Evolutionary conservation across 2,113 vertebrate species (phyloP).

Genomic region (Vidua chalybeata): DNA sequence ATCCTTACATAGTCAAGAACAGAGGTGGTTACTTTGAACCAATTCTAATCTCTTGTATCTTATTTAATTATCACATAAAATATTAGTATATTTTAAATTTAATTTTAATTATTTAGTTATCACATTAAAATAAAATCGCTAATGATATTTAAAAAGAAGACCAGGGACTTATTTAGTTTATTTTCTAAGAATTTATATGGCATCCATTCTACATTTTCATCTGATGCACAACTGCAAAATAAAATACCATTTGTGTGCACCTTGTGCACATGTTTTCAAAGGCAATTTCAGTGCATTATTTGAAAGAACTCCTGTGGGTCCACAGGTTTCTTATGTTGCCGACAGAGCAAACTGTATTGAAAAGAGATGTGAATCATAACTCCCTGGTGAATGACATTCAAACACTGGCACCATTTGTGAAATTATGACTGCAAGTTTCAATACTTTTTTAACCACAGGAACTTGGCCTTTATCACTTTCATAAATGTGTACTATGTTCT

Average conservation of each 20-base stretch:
- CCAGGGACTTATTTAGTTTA: background rate
- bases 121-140: background rate
- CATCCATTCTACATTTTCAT: background rate
- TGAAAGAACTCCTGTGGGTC: background rate
- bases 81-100: background rate
- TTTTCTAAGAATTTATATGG: background rate
- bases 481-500: background rate
- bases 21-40: background rate
- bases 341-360: background rate
- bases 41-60: background rate
- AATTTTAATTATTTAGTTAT: background rate
- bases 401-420: constrained; percentile 12
- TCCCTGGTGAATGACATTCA: constrained; percentile 9
- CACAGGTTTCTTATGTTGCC: background rate
- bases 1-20: background rate
- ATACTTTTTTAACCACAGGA: constrained; percentile 18
- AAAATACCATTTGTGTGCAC: background rate
- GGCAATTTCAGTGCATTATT: background rate
- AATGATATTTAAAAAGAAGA: background rate
- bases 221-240: background rate
- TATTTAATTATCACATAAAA: background rate
- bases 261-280: background rate
- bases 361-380: background rate
- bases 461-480: background rate
- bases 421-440: constrained; percentile 6